A percentile compares a stretch with the other conserved stretches of the same genome.
Evolutionary conservation across 1,140 invertebrate genomes (phyloP).

Genomic region (Aradophagus sp.): DNA sequence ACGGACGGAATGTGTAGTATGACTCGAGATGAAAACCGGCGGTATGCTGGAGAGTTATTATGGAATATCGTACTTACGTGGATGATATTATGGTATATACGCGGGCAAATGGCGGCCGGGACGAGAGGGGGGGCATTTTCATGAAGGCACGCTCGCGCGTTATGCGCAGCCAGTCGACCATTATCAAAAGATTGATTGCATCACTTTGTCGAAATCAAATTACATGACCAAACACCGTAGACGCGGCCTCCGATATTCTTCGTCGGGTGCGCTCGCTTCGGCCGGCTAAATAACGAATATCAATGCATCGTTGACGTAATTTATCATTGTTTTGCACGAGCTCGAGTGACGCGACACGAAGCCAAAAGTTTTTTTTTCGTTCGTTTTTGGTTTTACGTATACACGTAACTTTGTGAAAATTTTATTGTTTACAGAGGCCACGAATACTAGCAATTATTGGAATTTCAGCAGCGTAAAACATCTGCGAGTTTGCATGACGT

Average conservation of each 20-base stretch:
- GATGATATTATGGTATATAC: conserved; percentile 50
- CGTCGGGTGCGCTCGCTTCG: conserved; percentile 5
- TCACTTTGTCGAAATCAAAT: conserved; percentile 60
- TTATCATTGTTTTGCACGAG: too few species aligned
- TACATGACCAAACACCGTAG: conserved; percentile 36
- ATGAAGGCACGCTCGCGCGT: conserved; percentile 17
- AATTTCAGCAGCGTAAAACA: too few species aligned
- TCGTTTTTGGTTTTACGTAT: too few species aligned
- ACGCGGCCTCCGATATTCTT: conserved; percentile 19
- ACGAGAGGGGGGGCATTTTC: conserved; percentile 34
- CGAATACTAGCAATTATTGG: too few species aligned
- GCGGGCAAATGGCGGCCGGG: conserved; percentile 24
- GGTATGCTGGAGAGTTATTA: conserved; percentile 51
- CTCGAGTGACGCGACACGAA: too few species aligned
- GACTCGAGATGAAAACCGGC: conserved; percentile 59
- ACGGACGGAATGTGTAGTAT: conserved; percentile 52
- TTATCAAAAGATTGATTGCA: conserved; percentile 64
- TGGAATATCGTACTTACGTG: conserved; percentile 49
- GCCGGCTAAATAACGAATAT: conserved; percentile 23
- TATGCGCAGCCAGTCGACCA: conserved; percentile 30
- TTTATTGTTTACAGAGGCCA: too few species aligned
- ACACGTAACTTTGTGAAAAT: too few species aligned
- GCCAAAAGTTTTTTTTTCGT: too few species aligned
- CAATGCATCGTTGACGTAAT: too few species aligned
- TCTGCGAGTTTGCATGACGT: too few species aligned